Percentiles rank a stretch among this genome's conserved stretches.
Conservation (phyloP, 2,797 vertebrate genomes). For the Lagorchestes hirsutus region DNA sequence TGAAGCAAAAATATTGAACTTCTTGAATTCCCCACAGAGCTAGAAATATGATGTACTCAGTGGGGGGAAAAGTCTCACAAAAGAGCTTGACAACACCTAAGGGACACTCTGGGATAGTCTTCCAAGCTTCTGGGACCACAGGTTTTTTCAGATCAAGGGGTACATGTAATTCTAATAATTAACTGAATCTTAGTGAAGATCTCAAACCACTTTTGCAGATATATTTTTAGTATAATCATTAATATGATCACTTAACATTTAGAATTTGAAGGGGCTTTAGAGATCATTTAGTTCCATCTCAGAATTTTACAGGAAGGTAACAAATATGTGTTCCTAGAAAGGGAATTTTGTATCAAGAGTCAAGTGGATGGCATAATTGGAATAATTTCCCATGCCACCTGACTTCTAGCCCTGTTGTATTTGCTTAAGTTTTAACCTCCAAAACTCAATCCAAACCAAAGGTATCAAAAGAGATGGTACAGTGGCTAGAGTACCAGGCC, state of each 20-base stretch:
- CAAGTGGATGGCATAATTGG: not conserved
- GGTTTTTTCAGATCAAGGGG: slow-evolving; percentile 26
- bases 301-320: not conserved
- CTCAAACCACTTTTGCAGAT: slow-evolving; percentile 16
- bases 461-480: not conserved
- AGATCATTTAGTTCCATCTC: not conserved
- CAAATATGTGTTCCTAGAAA: not conserved
- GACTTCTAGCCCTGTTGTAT: not conserved
- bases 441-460: not conserved
- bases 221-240: not conserved
- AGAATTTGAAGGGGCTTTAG: not conserved
- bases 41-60: slow-evolving; percentile 27
- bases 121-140: not conserved
- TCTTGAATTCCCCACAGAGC: slow-evolving; percentile 17
- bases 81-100: not conserved
- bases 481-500: not conserved
- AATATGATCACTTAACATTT: not conserved
- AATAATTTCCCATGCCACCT: slow-evolving; percentile 3
- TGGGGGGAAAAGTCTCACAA: not conserved
- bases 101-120: slow-evolving; percentile 14
- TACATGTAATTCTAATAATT: slow-evolving; percentile 11
- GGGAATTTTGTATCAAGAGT: not conserved
- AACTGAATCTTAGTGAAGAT: not conserved
- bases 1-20: slow-evolving; percentile 9
- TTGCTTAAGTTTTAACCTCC: not conserved